Conservation (phyloP, 2,888 invertebrate genomes). For the Sylvicola cinctus region DNA sequence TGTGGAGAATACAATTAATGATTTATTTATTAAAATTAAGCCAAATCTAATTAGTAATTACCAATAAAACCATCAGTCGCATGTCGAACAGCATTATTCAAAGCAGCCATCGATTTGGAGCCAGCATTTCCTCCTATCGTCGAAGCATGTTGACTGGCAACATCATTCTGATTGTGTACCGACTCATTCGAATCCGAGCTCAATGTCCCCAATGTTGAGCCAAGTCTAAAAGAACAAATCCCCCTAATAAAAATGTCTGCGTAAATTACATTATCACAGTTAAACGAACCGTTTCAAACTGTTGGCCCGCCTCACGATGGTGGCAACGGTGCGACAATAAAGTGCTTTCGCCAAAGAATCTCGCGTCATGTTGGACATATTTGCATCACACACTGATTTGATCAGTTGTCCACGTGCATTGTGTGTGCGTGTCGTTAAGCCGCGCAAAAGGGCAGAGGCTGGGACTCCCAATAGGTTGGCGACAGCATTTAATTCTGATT, state of each 20-base stretch:
- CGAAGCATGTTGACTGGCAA: slow-evolving; percentile 67
- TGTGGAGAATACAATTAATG: not conserved
- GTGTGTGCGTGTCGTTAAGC: slow-evolving; percentile 63
- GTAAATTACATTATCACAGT: too few species aligned
- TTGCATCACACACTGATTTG: slow-evolving; percentile 63
- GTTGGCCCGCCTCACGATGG: slow-evolving; percentile 81
- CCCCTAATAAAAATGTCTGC: not conserved
- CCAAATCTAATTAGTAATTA: not conserved
- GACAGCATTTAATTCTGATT: slow-evolving; percentile 67
- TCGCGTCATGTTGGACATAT: slow-evolving; percentile 71
- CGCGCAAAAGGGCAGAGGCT: slow-evolving; percentile 33
- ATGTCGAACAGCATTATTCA: slow-evolving; percentile 81
- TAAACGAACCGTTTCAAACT: slow-evolving; percentile 72
- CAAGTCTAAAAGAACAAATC: slow-evolving; percentile 28
- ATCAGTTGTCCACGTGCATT: slow-evolving; percentile 58
- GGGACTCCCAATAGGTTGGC: slow-evolving; percentile 54
- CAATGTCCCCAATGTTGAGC: slow-evolving; percentile 63
- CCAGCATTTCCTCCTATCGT: slow-evolving; percentile 62
- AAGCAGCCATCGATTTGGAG: slow-evolving; percentile 76
- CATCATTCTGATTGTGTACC: slow-evolving; percentile 69
- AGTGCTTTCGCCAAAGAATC: slow-evolving; percentile 80
- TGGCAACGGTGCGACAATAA: slow-evolving; percentile 85
- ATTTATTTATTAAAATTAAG: not conserved
- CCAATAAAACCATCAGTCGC: slow-evolving; percentile 81
- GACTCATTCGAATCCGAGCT: slow-evolving; percentile 86